These are phyloP conservation scores for Dendroctonus valens DNA, from an alignment of 1,140 invertebrate species.

Conservation along the genomic window DNA sequence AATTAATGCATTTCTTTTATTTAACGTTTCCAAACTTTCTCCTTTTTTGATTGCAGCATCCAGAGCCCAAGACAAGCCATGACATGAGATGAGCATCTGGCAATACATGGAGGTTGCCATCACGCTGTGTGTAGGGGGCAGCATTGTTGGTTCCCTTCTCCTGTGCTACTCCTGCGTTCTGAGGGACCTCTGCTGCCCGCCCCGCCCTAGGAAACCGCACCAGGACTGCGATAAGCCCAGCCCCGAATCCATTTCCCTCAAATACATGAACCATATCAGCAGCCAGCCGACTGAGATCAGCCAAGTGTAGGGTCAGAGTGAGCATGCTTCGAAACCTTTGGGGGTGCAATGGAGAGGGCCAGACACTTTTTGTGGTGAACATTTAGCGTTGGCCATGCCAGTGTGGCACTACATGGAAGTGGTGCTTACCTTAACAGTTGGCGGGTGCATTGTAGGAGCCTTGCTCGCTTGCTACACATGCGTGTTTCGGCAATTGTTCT, in stretches of 20 bases:
- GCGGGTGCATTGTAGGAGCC: constrained; percentile 10
- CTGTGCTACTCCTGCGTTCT: constrained; percentile 35
- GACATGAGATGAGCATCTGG: constrained; percentile 23
- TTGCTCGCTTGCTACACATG: constrained; percentile 22
- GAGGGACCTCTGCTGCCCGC: constrained; percentile 27
- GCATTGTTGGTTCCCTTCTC: constrained; percentile 27
- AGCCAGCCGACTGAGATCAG: constrained; percentile 36
- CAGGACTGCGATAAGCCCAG: constrained; percentile 16
- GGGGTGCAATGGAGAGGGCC: background rate
- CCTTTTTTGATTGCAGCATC: too few species aligned
- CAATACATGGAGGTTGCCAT: constrained; percentile 34
- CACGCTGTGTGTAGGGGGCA: constrained; percentile 29
- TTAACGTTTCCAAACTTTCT: too few species aligned
- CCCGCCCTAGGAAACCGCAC: constrained; percentile 19
- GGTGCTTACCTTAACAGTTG: constrained; percentile 3
- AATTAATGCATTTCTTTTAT: too few species aligned
- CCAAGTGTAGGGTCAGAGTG: constrained; percentile 20
- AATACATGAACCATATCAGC: constrained; percentile 32
- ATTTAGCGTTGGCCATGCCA: constrained; percentile 3
- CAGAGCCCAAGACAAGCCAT: constrained; percentile 4
- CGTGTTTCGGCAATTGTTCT: constrained; percentile 22
- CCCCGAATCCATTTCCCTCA: constrained; percentile 34
- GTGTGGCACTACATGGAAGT: constrained; percentile 13
- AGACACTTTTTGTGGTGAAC: background rate
- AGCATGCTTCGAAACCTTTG: background rate